Conservation (phyloP, 2,888 invertebrate species). For the Cantharis rustica region DNA sequence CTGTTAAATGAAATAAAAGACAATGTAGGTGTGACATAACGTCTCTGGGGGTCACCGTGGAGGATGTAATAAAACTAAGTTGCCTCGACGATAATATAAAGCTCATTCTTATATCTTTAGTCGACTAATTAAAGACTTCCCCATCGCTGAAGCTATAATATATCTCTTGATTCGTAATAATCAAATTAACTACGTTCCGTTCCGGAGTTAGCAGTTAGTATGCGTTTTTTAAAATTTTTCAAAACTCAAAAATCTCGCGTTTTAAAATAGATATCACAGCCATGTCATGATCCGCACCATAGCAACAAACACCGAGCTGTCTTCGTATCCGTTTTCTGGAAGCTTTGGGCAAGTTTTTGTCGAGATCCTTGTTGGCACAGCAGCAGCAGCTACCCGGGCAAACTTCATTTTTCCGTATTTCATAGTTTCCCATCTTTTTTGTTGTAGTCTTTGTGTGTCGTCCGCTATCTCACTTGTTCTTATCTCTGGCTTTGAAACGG, state of each 20-base stretch:
- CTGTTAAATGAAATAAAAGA: conserved; percentile 43
- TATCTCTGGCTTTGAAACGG: conserved; percentile 33
- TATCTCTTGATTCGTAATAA: background rate
- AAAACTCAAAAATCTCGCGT: background rate
- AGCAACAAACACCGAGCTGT: conserved; percentile 22
- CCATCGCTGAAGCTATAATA: background rate
- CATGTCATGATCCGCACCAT: conserved; percentile 16
- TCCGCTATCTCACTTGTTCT: conserved; percentile 32
- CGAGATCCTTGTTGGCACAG: conserved; percentile 33
- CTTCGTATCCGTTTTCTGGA: conserved; percentile 27
- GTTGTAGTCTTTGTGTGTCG: conserved; percentile 37
- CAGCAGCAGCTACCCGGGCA: conserved; percentile 37
- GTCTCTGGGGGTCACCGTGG: conserved; percentile 34
- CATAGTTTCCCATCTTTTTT: conserved; percentile 48
- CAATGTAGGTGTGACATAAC: conserved; percentile 40
- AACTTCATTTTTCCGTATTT: conserved; percentile 53
- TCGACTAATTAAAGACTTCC: conserved; percentile 16
- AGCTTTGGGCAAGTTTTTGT: conserved; percentile 37
- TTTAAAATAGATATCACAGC: background rate
- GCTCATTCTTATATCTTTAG: conserved; percentile 18
- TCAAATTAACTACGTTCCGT: background rate
- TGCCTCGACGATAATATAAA: conserved; percentile 37
- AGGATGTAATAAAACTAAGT: conserved; percentile 41
- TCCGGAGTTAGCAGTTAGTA: too few species aligned
- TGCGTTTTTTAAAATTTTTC: too few species aligned